Evolutionary conservation across 1,140 invertebrate genomes (phyloP).

Genomic region (Eriosoma lanigerum): DNA sequence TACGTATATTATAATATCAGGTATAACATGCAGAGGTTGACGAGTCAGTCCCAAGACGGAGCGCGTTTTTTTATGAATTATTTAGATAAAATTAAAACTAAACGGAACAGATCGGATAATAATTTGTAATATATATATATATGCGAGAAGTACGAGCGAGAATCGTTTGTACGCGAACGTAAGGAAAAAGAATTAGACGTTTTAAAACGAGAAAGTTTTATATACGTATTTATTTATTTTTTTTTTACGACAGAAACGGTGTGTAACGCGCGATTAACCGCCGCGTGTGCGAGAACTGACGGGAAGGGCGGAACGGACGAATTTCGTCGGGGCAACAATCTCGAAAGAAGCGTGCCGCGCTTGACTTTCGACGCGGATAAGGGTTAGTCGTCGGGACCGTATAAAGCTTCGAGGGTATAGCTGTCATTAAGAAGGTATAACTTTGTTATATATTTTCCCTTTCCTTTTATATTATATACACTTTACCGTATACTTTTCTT

Average conservation of each 20-base stretch:
- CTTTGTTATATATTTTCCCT: slow-evolving; percentile 49
- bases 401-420: slow-evolving; percentile 45
- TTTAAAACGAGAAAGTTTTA: not conserved
- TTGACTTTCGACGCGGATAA: slow-evolving; percentile 30
- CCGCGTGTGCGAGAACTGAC: no score
- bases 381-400: slow-evolving; percentile 49
- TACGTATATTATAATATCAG: not conserved
- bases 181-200: not conserved
- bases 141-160: no score
- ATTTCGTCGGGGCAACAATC: slow-evolving; percentile 15
- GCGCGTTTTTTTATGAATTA: not conserved
- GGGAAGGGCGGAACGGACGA: not conserved
- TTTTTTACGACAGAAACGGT: not conserved
- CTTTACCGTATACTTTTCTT: slow-evolving; percentile 18
- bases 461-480: not conserved
- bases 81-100: no score
- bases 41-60: no score
- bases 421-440: slow-evolving; percentile 51
- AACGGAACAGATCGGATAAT: no score
- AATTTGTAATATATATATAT: no score
- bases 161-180: no score
- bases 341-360: slow-evolving; percentile 34
- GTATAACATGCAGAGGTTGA: not conserved
- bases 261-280: not conserved
- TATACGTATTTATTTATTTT: no score